Conservation (phyloP, 92 coral and sea anemone species). For the Phymanthus crucifer region DNA sequence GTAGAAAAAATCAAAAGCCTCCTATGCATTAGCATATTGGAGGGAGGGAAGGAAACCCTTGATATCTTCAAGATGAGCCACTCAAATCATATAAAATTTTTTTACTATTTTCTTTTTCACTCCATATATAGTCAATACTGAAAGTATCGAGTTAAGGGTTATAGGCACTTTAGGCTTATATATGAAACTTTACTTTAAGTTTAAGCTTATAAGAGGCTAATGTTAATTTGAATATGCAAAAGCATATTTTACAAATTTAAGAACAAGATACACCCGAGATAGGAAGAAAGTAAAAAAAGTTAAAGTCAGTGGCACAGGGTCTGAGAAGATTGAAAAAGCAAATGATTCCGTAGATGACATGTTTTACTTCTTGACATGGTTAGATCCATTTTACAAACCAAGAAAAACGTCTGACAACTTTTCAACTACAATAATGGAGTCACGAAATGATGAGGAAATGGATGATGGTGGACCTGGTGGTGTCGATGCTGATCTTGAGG, state of each 20-base stretch:
- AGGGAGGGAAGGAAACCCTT: too few relatives aligned
- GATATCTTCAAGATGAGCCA: too few relatives aligned
- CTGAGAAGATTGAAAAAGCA: conserved; percentile 45
- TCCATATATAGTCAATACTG: too few relatives aligned
- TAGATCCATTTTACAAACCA: conserved; percentile 58
- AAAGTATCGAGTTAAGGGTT: too few relatives aligned
- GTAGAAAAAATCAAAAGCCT: too few relatives aligned
- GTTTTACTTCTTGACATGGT: conserved; percentile 58
- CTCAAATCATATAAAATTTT: too few relatives aligned
- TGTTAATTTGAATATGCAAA: background rate
- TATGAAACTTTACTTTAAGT: background rate
- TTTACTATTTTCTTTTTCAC: too few relatives aligned
- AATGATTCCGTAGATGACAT: conserved; percentile 48
- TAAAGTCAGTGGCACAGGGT: conserved; percentile 60
- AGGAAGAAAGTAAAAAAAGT: conserved; percentile 43
- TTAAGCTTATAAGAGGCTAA: background rate
- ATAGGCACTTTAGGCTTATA: too few relatives aligned
- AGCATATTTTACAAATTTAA: background rate
- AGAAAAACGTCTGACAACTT: conserved; percentile 51
- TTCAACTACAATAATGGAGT: conserved; percentile 13
- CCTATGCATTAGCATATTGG: background rate
- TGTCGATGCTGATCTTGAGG: conserved; percentile 25
- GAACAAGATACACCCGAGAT: background rate
- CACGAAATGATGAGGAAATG: conserved; percentile 27
- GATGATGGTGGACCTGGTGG: background rate